Evolutionary conservation across 1,140 invertebrate species (phyloP).

Genomic region (Bacillus rossius): DNA sequence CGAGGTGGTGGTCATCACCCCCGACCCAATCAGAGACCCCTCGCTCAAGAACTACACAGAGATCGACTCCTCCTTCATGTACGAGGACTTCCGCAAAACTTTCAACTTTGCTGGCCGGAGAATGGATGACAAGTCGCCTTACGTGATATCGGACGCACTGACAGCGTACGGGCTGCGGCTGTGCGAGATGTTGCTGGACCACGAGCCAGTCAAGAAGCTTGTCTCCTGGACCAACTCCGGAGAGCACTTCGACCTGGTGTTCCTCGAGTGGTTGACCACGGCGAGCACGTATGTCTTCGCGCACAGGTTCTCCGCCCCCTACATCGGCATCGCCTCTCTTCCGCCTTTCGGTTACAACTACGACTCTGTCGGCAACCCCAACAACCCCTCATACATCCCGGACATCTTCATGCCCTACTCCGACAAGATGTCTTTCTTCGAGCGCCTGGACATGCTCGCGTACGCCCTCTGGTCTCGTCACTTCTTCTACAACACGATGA

Average conservation of each 20-base stretch:
- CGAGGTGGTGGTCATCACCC: slow-evolving; percentile 19
- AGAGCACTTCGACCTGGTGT: slow-evolving; percentile 39
- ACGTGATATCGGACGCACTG: no score
- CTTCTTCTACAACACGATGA: no score
- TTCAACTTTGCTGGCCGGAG: no score
- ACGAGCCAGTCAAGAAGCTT: no score
- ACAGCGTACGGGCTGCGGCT: no score
- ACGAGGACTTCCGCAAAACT: no score
- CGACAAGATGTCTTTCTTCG: slow-evolving; percentile 37
- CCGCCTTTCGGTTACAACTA: slow-evolving; percentile 38
- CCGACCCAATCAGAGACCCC: slow-evolving; percentile 10
- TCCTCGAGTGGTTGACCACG: slow-evolving; percentile 39
- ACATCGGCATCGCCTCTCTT: slow-evolving; percentile 35
- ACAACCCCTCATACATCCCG: slow-evolving; percentile 40
- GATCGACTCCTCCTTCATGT: no score
- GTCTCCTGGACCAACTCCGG: no score
- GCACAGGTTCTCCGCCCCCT: slow-evolving; percentile 36
- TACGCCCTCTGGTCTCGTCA: no score
- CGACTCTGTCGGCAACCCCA: slow-evolving; percentile 33
- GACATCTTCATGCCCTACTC: slow-evolving; percentile 31
- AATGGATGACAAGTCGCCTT: no score
- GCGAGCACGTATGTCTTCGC: slow-evolving; percentile 39
- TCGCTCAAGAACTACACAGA: slow-evolving; percentile 14
- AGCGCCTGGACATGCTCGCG: slow-evolving; percentile 9
- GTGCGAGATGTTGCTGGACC: no score